phyloP scores from a whole-genome alignment of 1,140 invertebrate genomes.

The Papilio polyxenes region DNA sequence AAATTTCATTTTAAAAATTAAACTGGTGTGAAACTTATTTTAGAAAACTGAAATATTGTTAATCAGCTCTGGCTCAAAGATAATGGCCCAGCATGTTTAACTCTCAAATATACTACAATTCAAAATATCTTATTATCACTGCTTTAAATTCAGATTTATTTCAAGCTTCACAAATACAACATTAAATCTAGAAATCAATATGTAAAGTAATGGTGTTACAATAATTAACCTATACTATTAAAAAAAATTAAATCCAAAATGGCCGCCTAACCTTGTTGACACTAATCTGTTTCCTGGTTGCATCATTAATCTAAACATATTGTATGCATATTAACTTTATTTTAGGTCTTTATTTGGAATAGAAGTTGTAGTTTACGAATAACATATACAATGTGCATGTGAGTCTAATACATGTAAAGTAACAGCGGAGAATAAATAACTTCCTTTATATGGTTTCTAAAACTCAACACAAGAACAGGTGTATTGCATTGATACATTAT shows the following conservation, averaged over 20 bases:
- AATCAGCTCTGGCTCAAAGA: too few relatives aligned
- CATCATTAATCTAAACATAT: not conserved
- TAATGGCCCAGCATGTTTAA: too few relatives aligned
- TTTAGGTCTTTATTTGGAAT: not conserved
- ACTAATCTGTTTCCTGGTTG: conserved; percentile 1
- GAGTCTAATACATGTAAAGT: not conserved
- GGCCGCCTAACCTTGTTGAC: not conserved
- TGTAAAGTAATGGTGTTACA: not conserved
- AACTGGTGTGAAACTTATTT: too few relatives aligned
- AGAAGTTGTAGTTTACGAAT: not conserved
- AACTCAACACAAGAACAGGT: conserved; percentile 1
- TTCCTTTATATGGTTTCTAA: not conserved
- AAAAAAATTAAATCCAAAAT: not conserved
- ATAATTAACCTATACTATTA: not conserved
- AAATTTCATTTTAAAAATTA: too few relatives aligned
- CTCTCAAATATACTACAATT: too few relatives aligned
- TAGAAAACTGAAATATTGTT: too few relatives aligned
- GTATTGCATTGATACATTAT: conserved; percentile 1
- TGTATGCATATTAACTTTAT: not conserved
- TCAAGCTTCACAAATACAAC: too few relatives aligned
- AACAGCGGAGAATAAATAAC: not conserved
- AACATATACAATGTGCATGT: not conserved
- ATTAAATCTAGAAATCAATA: too few relatives aligned
- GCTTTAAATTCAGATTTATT: too few relatives aligned
- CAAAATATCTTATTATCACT: too few relatives aligned